These are phyloP conservation scores for Drosophila cracens DNA, from an alignment of 2,888 invertebrate genomes.

Conservation along the genomic window DNA sequence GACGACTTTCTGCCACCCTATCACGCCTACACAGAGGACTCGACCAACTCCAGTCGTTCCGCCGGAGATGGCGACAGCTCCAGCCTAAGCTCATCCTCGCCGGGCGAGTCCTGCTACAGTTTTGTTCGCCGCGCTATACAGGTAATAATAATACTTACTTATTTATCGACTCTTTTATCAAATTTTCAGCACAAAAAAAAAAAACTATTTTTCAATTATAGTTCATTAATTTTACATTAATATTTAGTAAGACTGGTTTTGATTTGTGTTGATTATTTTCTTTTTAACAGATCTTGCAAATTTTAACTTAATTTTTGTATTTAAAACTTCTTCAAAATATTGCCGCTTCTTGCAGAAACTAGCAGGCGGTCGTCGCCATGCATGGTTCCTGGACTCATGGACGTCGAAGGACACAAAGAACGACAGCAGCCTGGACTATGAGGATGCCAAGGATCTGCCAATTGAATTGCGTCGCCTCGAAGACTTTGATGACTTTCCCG, in stretches of 20 bases:
- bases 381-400: slow-evolving; percentile 94
- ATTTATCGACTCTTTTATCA: not conserved
- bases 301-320: not conserved
- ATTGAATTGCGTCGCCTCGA: slow-evolving; percentile 94
- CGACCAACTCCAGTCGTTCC: slow-evolving; percentile 88
- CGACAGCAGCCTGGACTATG: slow-evolving; percentile 87
- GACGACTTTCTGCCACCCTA: slow-evolving; percentile 86
- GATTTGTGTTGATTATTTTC: not conserved
- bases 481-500: slow-evolving; percentile 87
- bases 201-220: not conserved
- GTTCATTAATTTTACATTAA: not conserved
- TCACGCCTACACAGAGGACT: slow-evolving; percentile 89
- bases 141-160: slow-evolving; percentile 81
- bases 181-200: too few relatives aligned
- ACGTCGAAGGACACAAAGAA: slow-evolving; percentile 86
- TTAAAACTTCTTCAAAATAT: not conserved
- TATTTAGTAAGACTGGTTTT: not conserved
- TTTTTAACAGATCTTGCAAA: too few relatives aligned
- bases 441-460: slow-evolving; percentile 90
- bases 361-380: slow-evolving; percentile 90
- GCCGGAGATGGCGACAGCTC: slow-evolving; percentile 90
- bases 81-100: slow-evolving; percentile 91
- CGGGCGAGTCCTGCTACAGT: slow-evolving; percentile 97
- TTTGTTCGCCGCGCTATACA: slow-evolving; percentile 95
- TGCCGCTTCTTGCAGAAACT: slow-evolving; percentile 87